A percentile compares a stretch with the other conserved stretches of the same genome.
Evolutionary conservation across 1,140 invertebrate genomes (phyloP).

Genomic region (Hirudo medicinalis): DNA sequence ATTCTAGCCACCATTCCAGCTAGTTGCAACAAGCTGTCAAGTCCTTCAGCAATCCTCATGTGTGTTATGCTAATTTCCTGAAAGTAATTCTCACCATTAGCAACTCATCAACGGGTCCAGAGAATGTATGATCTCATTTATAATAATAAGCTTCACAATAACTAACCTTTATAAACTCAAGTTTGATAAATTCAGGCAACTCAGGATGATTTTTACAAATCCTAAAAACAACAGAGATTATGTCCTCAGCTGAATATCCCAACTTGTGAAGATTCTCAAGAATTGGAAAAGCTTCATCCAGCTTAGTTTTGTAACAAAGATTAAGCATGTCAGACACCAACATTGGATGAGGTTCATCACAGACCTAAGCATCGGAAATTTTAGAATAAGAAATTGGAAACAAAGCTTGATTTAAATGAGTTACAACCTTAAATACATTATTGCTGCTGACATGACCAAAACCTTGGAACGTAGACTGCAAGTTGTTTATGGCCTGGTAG

Average conservation of each 20-base stretch:
- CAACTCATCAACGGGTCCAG: not conserved
- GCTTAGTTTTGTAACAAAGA: constrained; percentile 63
- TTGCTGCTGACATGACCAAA: constrained; percentile 78
- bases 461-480: constrained; percentile 90
- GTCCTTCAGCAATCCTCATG: constrained; percentile 74
- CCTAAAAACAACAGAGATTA: constrained; percentile 78
- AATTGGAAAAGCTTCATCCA: constrained; percentile 72
- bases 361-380: constrained; percentile 51
- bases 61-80: constrained; percentile 85
- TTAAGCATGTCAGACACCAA: constrained; percentile 82
- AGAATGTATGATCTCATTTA: not conserved
- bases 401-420: not conserved
- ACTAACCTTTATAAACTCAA: constrained; percentile 69
- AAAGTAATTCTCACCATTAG: constrained; percentile 8
- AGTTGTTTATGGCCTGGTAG: constrained; percentile 75
- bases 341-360: constrained; percentile 95
- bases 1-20: constrained; percentile 71
- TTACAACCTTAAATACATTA: constrained; percentile 83
- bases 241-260: constrained; percentile 81
- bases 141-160: not conserved
- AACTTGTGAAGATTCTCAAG: constrained; percentile 70
- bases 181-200: constrained; percentile 62
- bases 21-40: constrained; percentile 73
- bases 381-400: not conserved
- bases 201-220: constrained; percentile 56